phyloP scores from a whole-genome alignment of 2,113 vertebrate species.

The Silurus asotus region DNA sequence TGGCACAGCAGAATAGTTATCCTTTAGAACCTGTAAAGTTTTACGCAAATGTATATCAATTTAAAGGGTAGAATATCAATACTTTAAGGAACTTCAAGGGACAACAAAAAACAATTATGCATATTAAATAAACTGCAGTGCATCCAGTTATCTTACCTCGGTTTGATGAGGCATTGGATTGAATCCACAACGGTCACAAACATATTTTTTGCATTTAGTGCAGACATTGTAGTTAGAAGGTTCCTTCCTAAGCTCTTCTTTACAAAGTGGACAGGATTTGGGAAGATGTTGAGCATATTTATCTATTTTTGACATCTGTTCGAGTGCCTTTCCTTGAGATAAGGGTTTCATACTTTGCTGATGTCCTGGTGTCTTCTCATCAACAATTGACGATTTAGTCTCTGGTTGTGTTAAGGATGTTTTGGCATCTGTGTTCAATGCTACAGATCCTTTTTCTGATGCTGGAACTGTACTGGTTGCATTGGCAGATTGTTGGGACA shows the following conservation, averaged over 20 bases:
- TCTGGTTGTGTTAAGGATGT: background rate
- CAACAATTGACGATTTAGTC: slow-evolving; percentile 1
- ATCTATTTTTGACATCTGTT: slow-evolving; percentile 44
- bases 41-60: background rate
- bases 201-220: slow-evolving; percentile 80
- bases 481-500: slow-evolving; percentile 47
- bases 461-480: slow-evolving; percentile 48
- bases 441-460: slow-evolving; percentile 52
- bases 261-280: slow-evolving; percentile 79
- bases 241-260: slow-evolving; percentile 77
- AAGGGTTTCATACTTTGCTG: slow-evolving; percentile 35
- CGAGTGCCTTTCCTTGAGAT: slow-evolving; percentile 57
- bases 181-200: slow-evolving; percentile 88
- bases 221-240: slow-evolving; percentile 80
- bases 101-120: background rate
- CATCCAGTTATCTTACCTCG: slow-evolving; percentile 70
- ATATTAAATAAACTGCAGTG: background rate
- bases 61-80: background rate
- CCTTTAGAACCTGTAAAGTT: background rate
- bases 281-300: slow-evolving; percentile 30
- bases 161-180: slow-evolving; percentile 81
- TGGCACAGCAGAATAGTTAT: background rate
- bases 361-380: slow-evolving; percentile 58
- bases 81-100: background rate
- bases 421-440: slow-evolving; percentile 17